Evolutionary conservation across 2,113 vertebrate species (phyloP).

Genomic region (Colaptes auratus): DNA sequence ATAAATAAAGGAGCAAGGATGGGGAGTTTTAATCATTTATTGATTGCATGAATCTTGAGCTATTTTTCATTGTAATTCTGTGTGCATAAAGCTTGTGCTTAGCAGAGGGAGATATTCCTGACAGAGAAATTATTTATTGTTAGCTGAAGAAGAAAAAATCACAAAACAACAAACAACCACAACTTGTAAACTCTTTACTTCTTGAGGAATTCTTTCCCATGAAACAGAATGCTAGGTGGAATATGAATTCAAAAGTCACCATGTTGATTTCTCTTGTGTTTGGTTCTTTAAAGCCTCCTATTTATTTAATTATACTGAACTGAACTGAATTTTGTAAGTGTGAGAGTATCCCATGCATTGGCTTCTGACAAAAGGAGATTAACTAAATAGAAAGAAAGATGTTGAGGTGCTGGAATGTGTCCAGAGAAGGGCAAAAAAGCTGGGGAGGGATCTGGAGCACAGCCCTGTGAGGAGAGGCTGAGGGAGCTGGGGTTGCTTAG

Average conservation of each 20-base stretch:
- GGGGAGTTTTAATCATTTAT: slow-evolving; percentile 24
- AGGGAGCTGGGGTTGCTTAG: no score
- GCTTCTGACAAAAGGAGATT: not conserved
- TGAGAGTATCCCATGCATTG: not conserved
- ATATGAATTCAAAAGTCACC: not conserved
- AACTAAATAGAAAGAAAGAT: not conserved
- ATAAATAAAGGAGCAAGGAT: not conserved
- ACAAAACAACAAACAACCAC: not conserved
- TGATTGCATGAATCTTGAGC: not conserved
- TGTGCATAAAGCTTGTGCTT: not conserved
- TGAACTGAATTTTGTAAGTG: not conserved
- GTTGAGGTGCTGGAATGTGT: no score
- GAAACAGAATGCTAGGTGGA: not conserved
- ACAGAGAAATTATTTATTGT: not conserved
- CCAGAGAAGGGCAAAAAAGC: no score
- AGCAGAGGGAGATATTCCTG: not conserved
- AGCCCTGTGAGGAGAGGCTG: no score
- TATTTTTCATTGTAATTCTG: slow-evolving; percentile 26
- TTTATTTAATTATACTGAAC: not conserved
- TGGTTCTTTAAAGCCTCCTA: not conserved
- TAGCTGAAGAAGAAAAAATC: not conserved
- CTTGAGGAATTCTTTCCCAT: not conserved
- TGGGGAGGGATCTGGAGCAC: no score
- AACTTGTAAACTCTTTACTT: not conserved
- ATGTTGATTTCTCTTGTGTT: not conserved